Evolutionary conservation across 1,140 invertebrate species (phyloP).

Genomic region (Drosophila kohkoa): DNA sequence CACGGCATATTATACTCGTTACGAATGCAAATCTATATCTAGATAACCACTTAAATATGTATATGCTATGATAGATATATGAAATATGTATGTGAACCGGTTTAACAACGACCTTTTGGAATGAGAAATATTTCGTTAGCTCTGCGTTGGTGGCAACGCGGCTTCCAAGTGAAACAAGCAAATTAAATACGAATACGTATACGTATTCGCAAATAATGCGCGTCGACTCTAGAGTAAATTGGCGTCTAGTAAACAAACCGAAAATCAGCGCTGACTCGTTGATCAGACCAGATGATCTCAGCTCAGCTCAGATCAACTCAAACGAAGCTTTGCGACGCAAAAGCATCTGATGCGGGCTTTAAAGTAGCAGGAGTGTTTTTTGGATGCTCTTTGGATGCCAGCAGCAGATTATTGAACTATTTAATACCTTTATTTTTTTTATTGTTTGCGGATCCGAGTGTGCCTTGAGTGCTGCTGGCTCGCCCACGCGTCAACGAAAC

Average conservation of each 20-base stretch:
- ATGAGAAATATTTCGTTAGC: constrained; percentile 65
- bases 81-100: constrained; percentile 52
- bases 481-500: constrained; percentile 11
- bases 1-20: constrained; percentile 76
- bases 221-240: constrained; percentile 17
- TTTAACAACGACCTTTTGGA: constrained; percentile 73
- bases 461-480: constrained; percentile 22
- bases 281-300: constrained; percentile 65
- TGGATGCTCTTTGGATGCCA: constrained; percentile 38
- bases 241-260: constrained; percentile 57
- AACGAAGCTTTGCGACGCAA: constrained; percentile 47
- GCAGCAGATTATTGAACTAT: constrained; percentile 34
- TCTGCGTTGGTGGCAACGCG: constrained; percentile 64
- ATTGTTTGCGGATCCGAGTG: constrained; percentile 29
- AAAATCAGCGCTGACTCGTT: constrained; percentile 8
- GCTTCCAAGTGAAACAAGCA: constrained; percentile 60
- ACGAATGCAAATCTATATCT: constrained; percentile 72
- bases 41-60: constrained; percentile 36
- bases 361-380: constrained; percentile 35
- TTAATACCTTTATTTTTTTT: constrained; percentile 14
- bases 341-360: constrained; percentile 27
- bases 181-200: constrained; percentile 50
- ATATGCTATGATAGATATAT: constrained; percentile 14
- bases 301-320: constrained; percentile 30
- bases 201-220: constrained; percentile 24